Evolutionary conservation across 2,113 vertebrate species (phyloP).

Genomic region (Micromys minutus): DNA sequence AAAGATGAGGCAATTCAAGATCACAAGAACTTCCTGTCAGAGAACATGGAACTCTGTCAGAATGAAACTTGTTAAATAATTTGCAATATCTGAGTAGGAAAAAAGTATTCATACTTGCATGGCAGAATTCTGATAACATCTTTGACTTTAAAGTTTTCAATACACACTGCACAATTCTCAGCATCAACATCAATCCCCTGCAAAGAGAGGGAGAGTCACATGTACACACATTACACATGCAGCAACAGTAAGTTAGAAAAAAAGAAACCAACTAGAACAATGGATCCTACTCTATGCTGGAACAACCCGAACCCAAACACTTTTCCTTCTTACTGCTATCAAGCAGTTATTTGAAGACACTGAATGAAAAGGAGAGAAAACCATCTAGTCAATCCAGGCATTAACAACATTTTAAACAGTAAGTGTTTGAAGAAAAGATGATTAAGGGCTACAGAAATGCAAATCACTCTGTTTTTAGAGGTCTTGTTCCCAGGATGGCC

Average conservation of each 20-base stretch:
- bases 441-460: conserved; percentile 39
- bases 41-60: background rate
- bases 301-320: background rate
- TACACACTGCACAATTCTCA: conserved; percentile 91
- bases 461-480: background rate
- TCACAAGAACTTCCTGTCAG: background rate
- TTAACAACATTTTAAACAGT: background rate
- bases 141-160: conserved; percentile 90
- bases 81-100: background rate
- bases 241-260: background rate
- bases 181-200: conserved; percentile 87
- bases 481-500: background rate
- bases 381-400: background rate
- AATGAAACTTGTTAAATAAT: background rate
- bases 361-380: background rate
- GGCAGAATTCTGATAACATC: conserved; percentile 89
- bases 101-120: conserved; percentile 87
- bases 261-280: conserved; percentile 1
- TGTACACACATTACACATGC: background rate
- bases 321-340: background rate
- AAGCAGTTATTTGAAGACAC: conserved; percentile 18
- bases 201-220: conserved; percentile 37
- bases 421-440: background rate
- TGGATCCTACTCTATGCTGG: background rate
- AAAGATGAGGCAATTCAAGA: background rate